These are phyloP conservation scores for Apogon hyalosoma DNA, from an alignment of 2,797 vertebrate species.

Conservation along the genomic window DNA sequence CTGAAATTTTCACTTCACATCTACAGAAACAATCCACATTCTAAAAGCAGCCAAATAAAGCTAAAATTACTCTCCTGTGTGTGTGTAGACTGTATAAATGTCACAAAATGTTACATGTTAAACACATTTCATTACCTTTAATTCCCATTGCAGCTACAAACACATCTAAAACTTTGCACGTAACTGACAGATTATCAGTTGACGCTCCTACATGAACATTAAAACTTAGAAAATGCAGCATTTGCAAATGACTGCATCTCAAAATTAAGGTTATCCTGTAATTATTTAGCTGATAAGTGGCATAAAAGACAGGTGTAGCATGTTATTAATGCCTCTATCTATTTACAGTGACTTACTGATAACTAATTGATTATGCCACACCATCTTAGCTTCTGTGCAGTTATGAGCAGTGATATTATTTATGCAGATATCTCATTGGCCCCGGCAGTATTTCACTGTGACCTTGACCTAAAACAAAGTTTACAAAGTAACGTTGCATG, in stretches of 20 bases:
- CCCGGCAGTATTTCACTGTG: not conserved
- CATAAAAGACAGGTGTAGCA: conserved; percentile 14
- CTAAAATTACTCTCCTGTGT: too few relatives aligned
- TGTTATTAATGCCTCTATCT: not conserved
- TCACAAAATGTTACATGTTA: too few relatives aligned
- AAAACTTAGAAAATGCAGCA: not conserved
- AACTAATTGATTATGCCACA: conserved; percentile 1
- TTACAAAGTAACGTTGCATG: not conserved
- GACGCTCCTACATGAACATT: not conserved
- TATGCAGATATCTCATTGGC: not conserved
- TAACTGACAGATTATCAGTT: not conserved
- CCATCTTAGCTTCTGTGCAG: conserved; percentile 54
- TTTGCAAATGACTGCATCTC: not conserved
- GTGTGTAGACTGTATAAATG: too few relatives aligned
- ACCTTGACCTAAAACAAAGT: conserved; percentile 36
- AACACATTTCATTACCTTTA: too few relatives aligned
- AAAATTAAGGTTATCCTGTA: not conserved
- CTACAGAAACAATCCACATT: too few relatives aligned
- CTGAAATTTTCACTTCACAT: too few relatives aligned
- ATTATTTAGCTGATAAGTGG: conserved; percentile 36
- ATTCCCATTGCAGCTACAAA: too few relatives aligned
- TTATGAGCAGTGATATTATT: conserved; percentile 8
- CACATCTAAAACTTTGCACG: too few relatives aligned
- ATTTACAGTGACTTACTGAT: conserved; percentile 24
- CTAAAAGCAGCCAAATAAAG: too few relatives aligned